Conservation (phyloP, 2,888 invertebrate genomes). For the Imbricaverruca yamaguchii region DNA sequence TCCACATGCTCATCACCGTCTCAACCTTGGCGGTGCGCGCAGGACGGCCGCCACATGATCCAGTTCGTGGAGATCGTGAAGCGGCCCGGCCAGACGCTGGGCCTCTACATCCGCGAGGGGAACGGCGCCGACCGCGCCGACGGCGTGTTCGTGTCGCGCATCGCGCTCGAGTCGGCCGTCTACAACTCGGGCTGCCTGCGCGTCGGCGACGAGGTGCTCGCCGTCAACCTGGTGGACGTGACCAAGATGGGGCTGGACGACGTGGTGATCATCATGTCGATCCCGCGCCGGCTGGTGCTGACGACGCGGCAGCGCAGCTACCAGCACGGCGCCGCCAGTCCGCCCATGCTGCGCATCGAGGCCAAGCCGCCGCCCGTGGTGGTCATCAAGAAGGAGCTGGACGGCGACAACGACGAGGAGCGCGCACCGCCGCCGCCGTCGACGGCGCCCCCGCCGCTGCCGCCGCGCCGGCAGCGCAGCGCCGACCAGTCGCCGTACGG, state of each 20-base stretch:
- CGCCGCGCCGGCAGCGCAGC: conserved; percentile 31
- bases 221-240: conserved; percentile 96
- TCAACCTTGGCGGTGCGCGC: background rate
- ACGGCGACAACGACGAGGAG: conserved; percentile 56
- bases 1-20: too few species aligned
- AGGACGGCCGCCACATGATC: conserved; percentile 32
- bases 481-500: conserved; percentile 32
- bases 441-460: conserved; percentile 33
- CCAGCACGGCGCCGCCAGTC: conserved; percentile 32
- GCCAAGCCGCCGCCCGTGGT: conserved; percentile 86
- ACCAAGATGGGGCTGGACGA: conserved; percentile 97
- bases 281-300: conserved; percentile 87
- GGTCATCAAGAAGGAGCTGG: conserved; percentile 73
- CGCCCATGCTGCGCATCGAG: conserved; percentile 34
- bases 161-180: conserved; percentile 91
- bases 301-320: conserved; percentile 67
- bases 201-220: conserved; percentile 97
- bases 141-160: conserved; percentile 95
- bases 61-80: conserved; percentile 93
- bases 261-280: conserved; percentile 98
- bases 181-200: conserved; percentile 92
- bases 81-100: conserved; percentile 94
- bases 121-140: conserved; percentile 91
- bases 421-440: conserved; percentile 34
- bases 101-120: conserved; percentile 96